Evolutionary conservation across 2,888 invertebrate genomes (phyloP), one percentile per base, ranked within the genome.

Genomic region (Lycophotia porphyrea): DNA sequence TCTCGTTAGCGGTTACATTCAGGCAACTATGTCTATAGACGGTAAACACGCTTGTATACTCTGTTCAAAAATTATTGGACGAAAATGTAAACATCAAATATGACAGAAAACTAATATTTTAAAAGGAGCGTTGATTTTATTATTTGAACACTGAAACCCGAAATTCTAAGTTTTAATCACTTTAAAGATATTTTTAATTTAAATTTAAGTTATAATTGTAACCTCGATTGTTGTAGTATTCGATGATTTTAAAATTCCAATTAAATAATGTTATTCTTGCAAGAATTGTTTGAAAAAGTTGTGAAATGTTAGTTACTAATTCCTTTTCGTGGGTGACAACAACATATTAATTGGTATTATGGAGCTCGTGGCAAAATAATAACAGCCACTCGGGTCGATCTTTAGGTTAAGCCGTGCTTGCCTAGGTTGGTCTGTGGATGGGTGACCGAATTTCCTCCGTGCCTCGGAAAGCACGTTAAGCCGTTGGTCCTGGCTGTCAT

Each of bases 1-100:
- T 74, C 80, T 79, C 74, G 68, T 79, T 80, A 79, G 64, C 58
- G 64, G 58, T 70, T 70, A 66, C 74, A 74, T 61, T 52, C 47
- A 75, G 34, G 52, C 39, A 49, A 61, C n/a, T n/a, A n/a, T 70
- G 66, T 68, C 42, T 65, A 80, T 65, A 80, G 67, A 63, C 47
- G 36, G 49, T 44, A 69, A 39, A 24, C 13, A n/a, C 5, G 1
- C 18, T 49, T 8, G 71, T 68, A 31, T 18, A 18, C 3, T 31
- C 8, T 31, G 18, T 18, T 31, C 5, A 7, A 31, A 55, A 31
- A 7, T 2, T 52, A n/a, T 52, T 52, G 11, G 13, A n/a, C 5
- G 24, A n/a, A 47, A n/a, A 52, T 24, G 7, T 49, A n/a, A 52
- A n/a, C 5, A n/a, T n/a, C n/a, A 52, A 52, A n/a, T 13, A 4